Evolutionary conservation across 2,797 vertebrate genomes (phyloP).

Genomic region (Pseudochirops cupreus): DNA sequence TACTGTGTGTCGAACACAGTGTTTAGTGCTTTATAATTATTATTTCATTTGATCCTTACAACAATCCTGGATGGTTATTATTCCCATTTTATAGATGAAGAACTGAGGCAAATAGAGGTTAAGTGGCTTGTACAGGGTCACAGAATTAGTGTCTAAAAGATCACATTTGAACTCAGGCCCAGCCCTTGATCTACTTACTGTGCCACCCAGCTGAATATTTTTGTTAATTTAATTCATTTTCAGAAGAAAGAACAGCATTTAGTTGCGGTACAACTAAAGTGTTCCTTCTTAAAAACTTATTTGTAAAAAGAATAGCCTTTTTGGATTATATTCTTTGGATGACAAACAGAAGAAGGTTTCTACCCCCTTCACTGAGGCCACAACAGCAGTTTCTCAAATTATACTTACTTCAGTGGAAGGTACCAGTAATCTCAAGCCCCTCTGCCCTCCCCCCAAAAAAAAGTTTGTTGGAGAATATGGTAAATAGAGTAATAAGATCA

Average conservation of each 20-base stretch:
- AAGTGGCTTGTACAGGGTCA: not conserved
- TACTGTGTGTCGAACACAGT: not conserved
- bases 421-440: not conserved
- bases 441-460: not conserved
- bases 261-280: not conserved
- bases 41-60: not conserved
- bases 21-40: not conserved
- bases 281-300: not conserved
- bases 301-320: not conserved
- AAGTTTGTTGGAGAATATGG: not conserved
- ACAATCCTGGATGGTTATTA: not conserved
- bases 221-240: not conserved
- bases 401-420: slow-evolving; percentile 15
- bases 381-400: not conserved
- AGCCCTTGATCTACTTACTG: not conserved
- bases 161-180: not conserved
- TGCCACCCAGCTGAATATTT: not conserved
- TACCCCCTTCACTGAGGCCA: not conserved
- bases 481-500: not conserved
- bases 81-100: not conserved
- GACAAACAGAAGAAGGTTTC: not conserved
- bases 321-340: not conserved
- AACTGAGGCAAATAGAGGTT: not conserved
- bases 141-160: not conserved
- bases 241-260: not conserved